Evolutionary conservation across 1,140 invertebrate genomes (phyloP), one percentile per base, ranked within the genome.

Genomic region (Agraylea sexmaculata): DNA sequence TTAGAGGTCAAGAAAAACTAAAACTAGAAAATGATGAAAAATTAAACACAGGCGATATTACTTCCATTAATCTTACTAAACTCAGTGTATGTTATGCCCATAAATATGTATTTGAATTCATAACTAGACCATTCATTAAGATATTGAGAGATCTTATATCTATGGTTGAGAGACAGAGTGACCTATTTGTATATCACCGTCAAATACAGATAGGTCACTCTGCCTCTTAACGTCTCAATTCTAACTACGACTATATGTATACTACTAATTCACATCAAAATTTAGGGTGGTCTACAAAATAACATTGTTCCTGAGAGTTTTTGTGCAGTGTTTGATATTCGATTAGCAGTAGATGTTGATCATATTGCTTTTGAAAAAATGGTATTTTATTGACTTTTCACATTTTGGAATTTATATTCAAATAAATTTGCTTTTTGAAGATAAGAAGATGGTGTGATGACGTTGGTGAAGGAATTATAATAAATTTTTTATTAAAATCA

Each of bases 241-340:
- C n/a, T n/a, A n/a, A n/a, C n/a, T n/a, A n/a, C n/a, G n/a, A n/a
- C n/a, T n/a, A n/a, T n/a, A n/a, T n/a, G n/a, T n/a, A n/a, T n/a
- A n/a, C n/a, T n/a, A n/a, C n/a, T n/a, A n/a, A n/a, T n/a, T n/a
- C n/a, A n/a, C n/a, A n/a, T n/a, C n/a, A n/a, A n/a, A n/a, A n/a
- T 75, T 25, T 55, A 81, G 71, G 91, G 91, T 40, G 92, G 92
- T 11, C 75, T 93, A 1, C 90, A 95, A 60, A 66, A 74, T 12
- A 97, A 97, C 64, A 88, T 96, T 2, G 72, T 96, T 34, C 93
- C 93, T 1, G 75, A 80, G 28, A 72, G 83, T 52, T 56, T 95
- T 16, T 68, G 62, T 0, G 80, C 77, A 1, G 69, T 69, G 12
- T 89, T 94, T 57, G 91, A 96, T 59, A 66, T 89, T 21, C 73